A percentile compares a stretch with the other conserved stretches of the same genome.
Evolutionary conservation across 2,888 invertebrate species (phyloP).

Genomic region (Pasiphila rectangulata): DNA sequence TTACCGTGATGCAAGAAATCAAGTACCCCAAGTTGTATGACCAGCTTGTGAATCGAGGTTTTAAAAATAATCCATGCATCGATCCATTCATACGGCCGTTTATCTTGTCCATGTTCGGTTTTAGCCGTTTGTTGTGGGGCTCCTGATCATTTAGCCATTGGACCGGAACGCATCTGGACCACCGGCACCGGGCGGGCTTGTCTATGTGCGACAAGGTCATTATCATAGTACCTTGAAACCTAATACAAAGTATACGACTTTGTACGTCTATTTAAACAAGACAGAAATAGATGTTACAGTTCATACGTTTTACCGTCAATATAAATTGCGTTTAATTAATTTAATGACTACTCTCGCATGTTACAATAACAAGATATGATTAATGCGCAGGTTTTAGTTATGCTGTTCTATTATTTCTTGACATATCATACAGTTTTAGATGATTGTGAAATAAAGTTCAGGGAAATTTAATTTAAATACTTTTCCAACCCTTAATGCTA

Average conservation of each 20-base stretch:
- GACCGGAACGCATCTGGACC: slow-evolving; percentile 24
- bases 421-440: too few species aligned
- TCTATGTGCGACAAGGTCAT: slow-evolving; percentile 24
- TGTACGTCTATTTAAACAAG: slow-evolving; percentile 16
- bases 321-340: slow-evolving; percentile 23
- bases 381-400: not conserved
- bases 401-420: too few species aligned
- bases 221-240: slow-evolving; percentile 22
- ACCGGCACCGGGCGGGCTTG: slow-evolving; percentile 22
- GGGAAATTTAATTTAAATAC: too few species aligned
- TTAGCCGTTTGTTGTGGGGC: slow-evolving; percentile 21
- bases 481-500: too few species aligned
- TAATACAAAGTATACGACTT: slow-evolving; percentile 21
- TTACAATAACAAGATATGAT: slow-evolving; percentile 22
- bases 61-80: slow-evolving; percentile 33
- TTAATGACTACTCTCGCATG: slow-evolving; percentile 22
- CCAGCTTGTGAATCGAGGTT: slow-evolving; percentile 23
- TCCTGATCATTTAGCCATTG: slow-evolving; percentile 7
- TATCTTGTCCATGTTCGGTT: slow-evolving; percentile 29
- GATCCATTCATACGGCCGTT: slow-evolving; percentile 29
- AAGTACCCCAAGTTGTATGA: slow-evolving; percentile 26
- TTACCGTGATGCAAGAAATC: slow-evolving; percentile 53
- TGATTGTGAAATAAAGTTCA: too few species aligned
- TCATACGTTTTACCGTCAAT: slow-evolving; percentile 16
- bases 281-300: slow-evolving; percentile 20